Evolutionary conservation across 2,797 vertebrate species (phyloP), one percentile per base, ranked within the genome.

Genomic region (Spatula versicolor): DNA sequence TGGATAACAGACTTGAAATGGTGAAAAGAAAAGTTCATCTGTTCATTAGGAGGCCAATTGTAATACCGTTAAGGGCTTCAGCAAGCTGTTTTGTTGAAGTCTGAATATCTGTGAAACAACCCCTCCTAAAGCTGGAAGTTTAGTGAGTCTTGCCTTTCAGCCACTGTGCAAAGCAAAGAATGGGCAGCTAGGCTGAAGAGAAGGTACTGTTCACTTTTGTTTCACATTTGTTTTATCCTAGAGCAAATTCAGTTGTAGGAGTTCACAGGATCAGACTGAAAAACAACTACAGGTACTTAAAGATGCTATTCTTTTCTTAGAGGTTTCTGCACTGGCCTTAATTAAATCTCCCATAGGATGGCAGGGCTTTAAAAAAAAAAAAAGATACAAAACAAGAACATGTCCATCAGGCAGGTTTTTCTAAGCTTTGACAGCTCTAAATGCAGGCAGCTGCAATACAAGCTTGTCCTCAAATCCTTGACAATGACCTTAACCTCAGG

Each of bases 401-500:
- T 83, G 95, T 96, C 96, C 88, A 96, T 97, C 95, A 96, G 93
- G 72, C 95, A 88, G 95, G 88, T 96, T 97, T 96, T 96, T 94
- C 94, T 79, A 91, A 90, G 95, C 92, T 87, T 28, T 97, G 96
- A 97, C 97, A 97, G 94, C 93, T 97, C 91, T 95, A 97, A 97
- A 97, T 83, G 95, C 92, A 97, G 92, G 93, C 96, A 96, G 96
- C 94, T 96, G 95, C 96, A 96, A 96, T 94, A 96, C 93, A 97
- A 97, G 93, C 94, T 94, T 97, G 95, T 97, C 96, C 93, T 97
- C 96, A 95, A 95, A 96, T 97, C 96, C 94, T 97, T 97, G 97
- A 97, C 94, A 96, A 94, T 97, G 94, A 94, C 97, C 96, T 97
- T 93, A 92, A 97, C 96, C 97, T 95, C 82, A 18, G 95, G 96